phyloP scores from a whole-genome alignment of 1,140 invertebrate genomes.

The Rhagoletis zephyria region DNA sequence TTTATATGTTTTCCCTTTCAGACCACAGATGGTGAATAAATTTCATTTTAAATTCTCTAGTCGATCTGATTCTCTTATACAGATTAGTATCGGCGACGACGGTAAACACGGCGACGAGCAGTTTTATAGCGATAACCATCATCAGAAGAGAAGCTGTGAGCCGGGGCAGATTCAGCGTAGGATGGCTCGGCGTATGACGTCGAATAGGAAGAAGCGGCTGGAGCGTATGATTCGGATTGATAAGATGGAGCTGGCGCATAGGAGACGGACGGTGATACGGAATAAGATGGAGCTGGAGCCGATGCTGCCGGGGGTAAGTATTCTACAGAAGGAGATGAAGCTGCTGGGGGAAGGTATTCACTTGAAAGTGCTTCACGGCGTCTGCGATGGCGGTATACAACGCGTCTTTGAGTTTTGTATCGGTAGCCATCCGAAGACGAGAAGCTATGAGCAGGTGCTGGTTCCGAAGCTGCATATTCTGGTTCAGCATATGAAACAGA shows the following conservation, averaged over 20 bases:
- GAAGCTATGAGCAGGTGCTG: constrained; percentile 63
- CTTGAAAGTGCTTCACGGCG: constrained; percentile 63
- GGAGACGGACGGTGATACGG: constrained; percentile 52
- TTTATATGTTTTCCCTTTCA: background rate
- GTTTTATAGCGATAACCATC: constrained; percentile 67
- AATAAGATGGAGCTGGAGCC: constrained; percentile 56
- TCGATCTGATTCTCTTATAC: background rate
- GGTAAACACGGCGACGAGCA: constrained; percentile 57
- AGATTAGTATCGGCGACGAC: constrained; percentile 25
- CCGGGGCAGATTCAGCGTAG: constrained; percentile 42
- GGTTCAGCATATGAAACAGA: constrained; percentile 20
- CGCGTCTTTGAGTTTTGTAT: constrained; percentile 66
- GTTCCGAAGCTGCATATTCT: constrained; percentile 60
- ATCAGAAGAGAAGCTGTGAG: constrained; percentile 52
- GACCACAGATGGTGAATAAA: background rate
- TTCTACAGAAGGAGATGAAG: background rate
- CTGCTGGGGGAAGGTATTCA: constrained; percentile 66
- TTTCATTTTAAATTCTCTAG: background rate
- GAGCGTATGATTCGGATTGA: background rate
- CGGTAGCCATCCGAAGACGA: constrained; percentile 67
- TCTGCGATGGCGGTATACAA: constrained; percentile 63
- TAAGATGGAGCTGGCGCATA: constrained; percentile 10
- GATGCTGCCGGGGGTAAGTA: constrained; percentile 16
- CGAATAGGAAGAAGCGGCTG: background rate
- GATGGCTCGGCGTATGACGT: background rate